Conservation (phyloP, 2,888 invertebrate genomes). For the Acholoe squamosa region DNA sequence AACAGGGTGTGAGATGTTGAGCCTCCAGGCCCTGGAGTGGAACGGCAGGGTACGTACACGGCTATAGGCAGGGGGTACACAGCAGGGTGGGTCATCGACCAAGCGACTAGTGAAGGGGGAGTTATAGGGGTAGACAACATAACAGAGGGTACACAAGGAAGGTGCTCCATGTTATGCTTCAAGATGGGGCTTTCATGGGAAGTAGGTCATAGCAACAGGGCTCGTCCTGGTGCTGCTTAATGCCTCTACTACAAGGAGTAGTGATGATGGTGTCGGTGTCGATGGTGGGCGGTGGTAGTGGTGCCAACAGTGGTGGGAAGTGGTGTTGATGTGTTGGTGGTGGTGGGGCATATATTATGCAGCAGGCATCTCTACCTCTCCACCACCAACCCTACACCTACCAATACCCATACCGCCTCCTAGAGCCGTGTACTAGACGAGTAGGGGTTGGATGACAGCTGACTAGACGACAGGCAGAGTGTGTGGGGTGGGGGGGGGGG, state of each 20-base stretch:
- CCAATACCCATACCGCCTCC: neutral
- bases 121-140: neutral
- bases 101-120: too few relatives aligned
- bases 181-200: neutral
- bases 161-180: neutral
- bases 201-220: neutral
- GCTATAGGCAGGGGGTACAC: neutral
- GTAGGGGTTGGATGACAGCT: neutral
- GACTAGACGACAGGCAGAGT: neutral
- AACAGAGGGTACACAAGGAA: too few relatives aligned
- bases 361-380: neutral
- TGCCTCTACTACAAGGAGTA: neutral
- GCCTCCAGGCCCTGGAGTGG: conserved; percentile 20
- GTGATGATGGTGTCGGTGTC: neutral
- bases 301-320: conserved; percentile 27
- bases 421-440: neutral
- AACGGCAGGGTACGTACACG: neutral
- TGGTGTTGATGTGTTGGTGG: conserved; percentile 44
- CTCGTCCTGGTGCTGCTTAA: too few relatives aligned
- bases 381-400: neutral
- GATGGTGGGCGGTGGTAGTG: neutral
- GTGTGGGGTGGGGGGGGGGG: neutral
- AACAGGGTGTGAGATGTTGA: conserved; percentile 20
- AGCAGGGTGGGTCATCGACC: conserved; percentile 3
- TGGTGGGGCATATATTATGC: conserved; percentile 45